Evolutionary conservation across 2,888 invertebrate species (phyloP).

Genomic region (Caenorhabditis wallacei): DNA sequence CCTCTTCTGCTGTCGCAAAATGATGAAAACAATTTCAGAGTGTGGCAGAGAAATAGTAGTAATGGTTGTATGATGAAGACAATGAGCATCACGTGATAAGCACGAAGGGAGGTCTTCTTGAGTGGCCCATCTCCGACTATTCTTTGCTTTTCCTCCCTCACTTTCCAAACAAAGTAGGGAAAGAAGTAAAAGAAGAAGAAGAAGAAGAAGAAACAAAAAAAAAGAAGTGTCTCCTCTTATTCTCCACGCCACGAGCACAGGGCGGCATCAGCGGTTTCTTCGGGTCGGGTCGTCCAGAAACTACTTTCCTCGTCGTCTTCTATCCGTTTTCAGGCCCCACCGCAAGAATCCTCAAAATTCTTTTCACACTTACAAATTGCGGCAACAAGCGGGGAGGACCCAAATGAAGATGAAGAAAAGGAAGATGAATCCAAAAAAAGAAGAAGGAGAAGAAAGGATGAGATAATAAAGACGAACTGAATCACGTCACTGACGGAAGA

Average conservation of each 20-base stretch:
- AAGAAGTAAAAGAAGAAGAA: constrained; percentile 30
- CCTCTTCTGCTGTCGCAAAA: neutral
- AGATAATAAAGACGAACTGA: constrained; percentile 44
- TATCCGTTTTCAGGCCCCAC: constrained; percentile 49
- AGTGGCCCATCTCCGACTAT: constrained; percentile 44
- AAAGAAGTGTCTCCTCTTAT: constrained; percentile 52
- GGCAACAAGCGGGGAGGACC: constrained; percentile 24
- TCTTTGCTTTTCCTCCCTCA: constrained; percentile 39
- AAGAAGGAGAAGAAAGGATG: constrained; percentile 17
- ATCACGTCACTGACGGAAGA: constrained; percentile 48
- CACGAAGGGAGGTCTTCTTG: constrained; percentile 50
- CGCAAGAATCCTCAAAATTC: constrained; percentile 48
- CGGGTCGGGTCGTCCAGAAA: constrained; percentile 57
- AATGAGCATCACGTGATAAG: constrained; percentile 59
- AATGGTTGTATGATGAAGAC: constrained; percentile 17
- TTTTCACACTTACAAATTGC: constrained; percentile 54
- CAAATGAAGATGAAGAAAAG: constrained; percentile 37
- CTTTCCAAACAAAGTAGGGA: constrained; percentile 54
- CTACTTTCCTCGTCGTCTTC: constrained; percentile 39
- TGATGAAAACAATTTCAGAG: constrained; percentile 50
- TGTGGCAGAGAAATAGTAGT: constrained; percentile 18
- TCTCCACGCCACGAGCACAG: constrained; percentile 31
- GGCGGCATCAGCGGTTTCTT: constrained; percentile 31
- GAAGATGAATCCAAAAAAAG: constrained; percentile 12
- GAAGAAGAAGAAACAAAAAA: constrained; percentile 6